Evolutionary conservation across 2,888 invertebrate genomes (phyloP), one percentile per base, ranked within the genome.

Genomic region (Ophraella communa): DNA sequence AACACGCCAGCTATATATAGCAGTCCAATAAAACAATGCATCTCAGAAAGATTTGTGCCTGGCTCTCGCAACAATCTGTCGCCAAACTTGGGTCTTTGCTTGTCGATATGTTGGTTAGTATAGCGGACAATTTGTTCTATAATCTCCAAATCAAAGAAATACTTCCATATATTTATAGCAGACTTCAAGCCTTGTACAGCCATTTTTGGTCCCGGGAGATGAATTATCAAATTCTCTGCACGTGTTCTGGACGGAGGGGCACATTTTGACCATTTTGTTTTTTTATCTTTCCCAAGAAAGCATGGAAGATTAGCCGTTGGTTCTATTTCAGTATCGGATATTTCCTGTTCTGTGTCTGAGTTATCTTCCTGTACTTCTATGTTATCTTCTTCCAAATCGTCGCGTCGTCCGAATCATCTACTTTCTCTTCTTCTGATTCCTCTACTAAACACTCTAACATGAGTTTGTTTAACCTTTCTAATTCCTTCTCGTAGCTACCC

Each of bases 1-100:
- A 57, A 47, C 57, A 49, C 57, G 8, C 57, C 35, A 45, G 57
- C 57, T 24, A 57, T 20, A 49, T 57, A 57, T 30, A 57, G 30
- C n/a, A 57, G 45, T 45, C 58, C 47, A 21, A 58, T 58, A 33
- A 58, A 42, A 42, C 17, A 42, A 42, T 42, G 17, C 17, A 42
- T 18, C 42, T 17, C 42, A 17, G 17, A 42, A 42, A 42, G 1
- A 42, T 42, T 42, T 42, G 42, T 17, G 17, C 17, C 42, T 5
- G 17, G 42, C 17, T 42, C 42, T 17, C 42, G 8, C 42, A 42
- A 17, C 18, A 42, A 17, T 42, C 42, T 42, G 17, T 42, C 14
- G 17, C 42, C 42, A 42, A 17, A 42, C 3, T 14, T 18, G 42
- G 17, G 17, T 17, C 42, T 42, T 42, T 42, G 42, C 17, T 42